Percentiles rank a stretch among this genome's conserved stretches.
phyloP scores from a whole-genome alignment of 2,797 vertebrate species.

The Babyrousa celebensis region DNA sequence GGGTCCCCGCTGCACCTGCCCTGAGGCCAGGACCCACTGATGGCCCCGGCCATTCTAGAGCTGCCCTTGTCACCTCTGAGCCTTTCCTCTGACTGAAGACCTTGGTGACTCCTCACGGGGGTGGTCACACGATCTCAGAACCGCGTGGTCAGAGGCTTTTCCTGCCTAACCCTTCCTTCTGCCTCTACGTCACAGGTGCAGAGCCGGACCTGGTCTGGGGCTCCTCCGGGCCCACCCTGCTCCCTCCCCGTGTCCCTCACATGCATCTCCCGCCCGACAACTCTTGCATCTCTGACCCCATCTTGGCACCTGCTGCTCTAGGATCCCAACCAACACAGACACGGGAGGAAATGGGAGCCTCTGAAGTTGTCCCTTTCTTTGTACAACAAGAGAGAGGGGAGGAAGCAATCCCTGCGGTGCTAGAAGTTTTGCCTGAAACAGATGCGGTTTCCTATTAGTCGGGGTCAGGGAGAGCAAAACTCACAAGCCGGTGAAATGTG shows the following conservation, averaged over 20 bases:
- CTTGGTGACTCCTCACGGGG: not conserved
- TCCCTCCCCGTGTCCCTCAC: not conserved
- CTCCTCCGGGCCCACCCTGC: not conserved
- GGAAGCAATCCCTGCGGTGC: not conserved
- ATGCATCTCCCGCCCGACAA: too few species aligned
- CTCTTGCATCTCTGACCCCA: rapidly evolving
- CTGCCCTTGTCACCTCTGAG: not conserved
- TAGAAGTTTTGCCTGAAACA: not conserved
- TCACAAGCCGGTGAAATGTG: not conserved
- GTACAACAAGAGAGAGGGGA: too few species aligned
- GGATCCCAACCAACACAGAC: not conserved
- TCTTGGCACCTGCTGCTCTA: not conserved
- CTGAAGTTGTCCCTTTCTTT: not conserved
- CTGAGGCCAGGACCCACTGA: not conserved
- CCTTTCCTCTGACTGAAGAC: not conserved
- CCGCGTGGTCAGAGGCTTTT: not conserved
- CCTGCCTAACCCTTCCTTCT: not conserved
- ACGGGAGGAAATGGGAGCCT: not conserved
- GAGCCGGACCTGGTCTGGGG: not conserved
- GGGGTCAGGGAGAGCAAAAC: not conserved
- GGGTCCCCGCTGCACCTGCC: not conserved
- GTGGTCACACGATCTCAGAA: not conserved
- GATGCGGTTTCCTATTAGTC: not conserved
- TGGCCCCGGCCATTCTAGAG: too few species aligned
- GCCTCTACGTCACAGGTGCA: rapidly evolving